Base-by-base conservation (phyloP, 2,888 invertebrate genomes). In the Oasisia sp. region DNA sequence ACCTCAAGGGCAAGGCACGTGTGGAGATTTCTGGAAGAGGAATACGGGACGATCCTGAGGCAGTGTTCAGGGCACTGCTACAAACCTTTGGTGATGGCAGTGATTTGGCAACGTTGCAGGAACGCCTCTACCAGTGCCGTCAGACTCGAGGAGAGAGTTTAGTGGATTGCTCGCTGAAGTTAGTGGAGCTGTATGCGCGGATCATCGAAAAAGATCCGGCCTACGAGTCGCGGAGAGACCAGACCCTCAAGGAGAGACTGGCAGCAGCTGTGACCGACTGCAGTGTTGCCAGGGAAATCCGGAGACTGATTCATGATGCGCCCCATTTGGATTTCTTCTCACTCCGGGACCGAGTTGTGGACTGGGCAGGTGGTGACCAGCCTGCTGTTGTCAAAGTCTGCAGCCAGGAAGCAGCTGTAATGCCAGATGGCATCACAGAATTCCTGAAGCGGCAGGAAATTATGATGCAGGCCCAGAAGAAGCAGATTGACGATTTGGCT, bases 281-380 rank as follows among this genome's bases (percentile, higher is more conserved):
- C 32, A 74, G 91, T 12, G 12, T 91, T 5, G 14, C 11, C 32
- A 56, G 91, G 32, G 91, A 91, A 32, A 32, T 91, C 12, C 74
- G 91, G 9, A 9, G 91, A 90, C 91, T 91, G 32, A 91, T 58
- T 89, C 32, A 58, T 32, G 90, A 92, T 91, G 27, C 50, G 12
- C 92, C 90, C 11, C n/a, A 45, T 14, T 32, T 92, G 19, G 32
- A 32, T 27, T 92, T 91, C 58, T 92, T 92, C 92, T 8, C 91
- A 32, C 90, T 92, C 11, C 89, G 90, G 12, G 92, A 92, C 92
- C 19, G 92, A n/a, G 92, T 90, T 14, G n/a, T n/a, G n/a, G n/a
- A n/a, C n/a, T n/a, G n/a, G n/a, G n/a, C n/a, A n/a, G n/a, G n/a
- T n/a, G n/a, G n/a, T n/a, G n/a, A n/a, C n/a, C n/a, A n/a, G n/a